phyloP scores from a whole-genome alignment of 2,113 vertebrate species.

The Neopipo cinnamomea region DNA sequence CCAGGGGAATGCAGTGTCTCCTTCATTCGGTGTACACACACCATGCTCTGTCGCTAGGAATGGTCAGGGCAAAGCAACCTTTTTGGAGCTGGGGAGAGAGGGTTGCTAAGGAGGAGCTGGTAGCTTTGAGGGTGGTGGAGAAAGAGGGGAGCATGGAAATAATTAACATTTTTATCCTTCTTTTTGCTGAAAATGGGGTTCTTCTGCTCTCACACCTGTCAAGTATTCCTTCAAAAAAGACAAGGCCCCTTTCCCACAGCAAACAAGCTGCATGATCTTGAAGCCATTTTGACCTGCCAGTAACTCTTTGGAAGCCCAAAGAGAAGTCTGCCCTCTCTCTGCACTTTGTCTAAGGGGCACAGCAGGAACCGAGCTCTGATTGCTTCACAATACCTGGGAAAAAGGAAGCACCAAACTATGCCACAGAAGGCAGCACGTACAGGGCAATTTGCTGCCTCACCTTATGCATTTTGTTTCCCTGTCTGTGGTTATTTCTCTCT shows the following conservation, averaged over 20 bases:
- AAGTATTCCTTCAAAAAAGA: not conserved
- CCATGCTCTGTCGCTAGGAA: not conserved
- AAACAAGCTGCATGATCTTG: not conserved
- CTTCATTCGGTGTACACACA: not conserved
- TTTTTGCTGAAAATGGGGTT: not conserved
- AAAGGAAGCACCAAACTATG: not conserved
- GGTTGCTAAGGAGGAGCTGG: not conserved
- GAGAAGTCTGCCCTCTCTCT: not conserved
- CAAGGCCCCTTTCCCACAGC: not conserved
- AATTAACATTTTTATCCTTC: not conserved
- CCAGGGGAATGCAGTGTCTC: not conserved
- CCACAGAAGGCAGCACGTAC: accelerated
- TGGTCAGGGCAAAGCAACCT: not conserved
- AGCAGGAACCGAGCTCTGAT: not conserved
- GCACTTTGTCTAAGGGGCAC: not conserved
- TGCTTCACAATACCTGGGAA: not conserved
- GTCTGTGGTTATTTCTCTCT: not conserved
- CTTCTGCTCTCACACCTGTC: not conserved
- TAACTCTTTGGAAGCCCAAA: not conserved
- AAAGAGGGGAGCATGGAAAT: not conserved
- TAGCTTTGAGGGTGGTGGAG: not conserved
- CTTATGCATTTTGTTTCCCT: not conserved
- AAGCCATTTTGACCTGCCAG: not conserved
- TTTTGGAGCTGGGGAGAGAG: not conserved
- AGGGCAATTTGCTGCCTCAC: not conserved